Evolutionary conservation across 2,797 vertebrate species (phyloP).

Genomic region (Sarcoramphus papa): DNA sequence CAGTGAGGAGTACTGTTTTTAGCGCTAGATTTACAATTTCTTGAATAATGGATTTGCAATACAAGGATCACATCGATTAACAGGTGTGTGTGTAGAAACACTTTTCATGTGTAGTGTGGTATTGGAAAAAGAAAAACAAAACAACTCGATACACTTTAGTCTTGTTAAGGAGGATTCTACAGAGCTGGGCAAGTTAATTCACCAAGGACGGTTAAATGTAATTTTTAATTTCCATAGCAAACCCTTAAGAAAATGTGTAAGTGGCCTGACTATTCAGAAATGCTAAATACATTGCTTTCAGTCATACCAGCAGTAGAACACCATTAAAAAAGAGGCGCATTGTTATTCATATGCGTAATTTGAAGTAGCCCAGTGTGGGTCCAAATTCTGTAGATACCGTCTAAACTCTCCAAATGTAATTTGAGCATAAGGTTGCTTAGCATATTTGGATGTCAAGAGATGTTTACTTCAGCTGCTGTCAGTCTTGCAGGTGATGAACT

Average conservation of each 20-base stretch:
- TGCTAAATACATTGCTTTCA: not conserved
- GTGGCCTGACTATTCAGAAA: not conserved
- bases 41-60: not conserved
- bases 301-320: not conserved
- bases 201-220: not conserved
- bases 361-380: not conserved
- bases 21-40: not conserved
- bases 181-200: not conserved
- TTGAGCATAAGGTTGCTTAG: not conserved
- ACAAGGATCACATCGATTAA: not conserved
- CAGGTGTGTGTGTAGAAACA: not conserved
- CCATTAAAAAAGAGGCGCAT: not conserved
- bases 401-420: not conserved
- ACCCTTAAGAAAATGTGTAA: not conserved
- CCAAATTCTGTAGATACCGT: not conserved
- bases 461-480: not conserved
- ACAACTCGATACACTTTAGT: accelerated
- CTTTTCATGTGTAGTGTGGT: not conserved
- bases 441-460: not conserved
- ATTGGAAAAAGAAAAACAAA: not conserved
- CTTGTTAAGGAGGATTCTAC: not conserved
- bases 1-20: not conserved
- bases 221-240: not conserved
- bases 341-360: not conserved
- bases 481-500: not conserved